Conservation (phyloP, 2,113 vertebrate species). For the Oncorhynchus mykiss region DNA sequence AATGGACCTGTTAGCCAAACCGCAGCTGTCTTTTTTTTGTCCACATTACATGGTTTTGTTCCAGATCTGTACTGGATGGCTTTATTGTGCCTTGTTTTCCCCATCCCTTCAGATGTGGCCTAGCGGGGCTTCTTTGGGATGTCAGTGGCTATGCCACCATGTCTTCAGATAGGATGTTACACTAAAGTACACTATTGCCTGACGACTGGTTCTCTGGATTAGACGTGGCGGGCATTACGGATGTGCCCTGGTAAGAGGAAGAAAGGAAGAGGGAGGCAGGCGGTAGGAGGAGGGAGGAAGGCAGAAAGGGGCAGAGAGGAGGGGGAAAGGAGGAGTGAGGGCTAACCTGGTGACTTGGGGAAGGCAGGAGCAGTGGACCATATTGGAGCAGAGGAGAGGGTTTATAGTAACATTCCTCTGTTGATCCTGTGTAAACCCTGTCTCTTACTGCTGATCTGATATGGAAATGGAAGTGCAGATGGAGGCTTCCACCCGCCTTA, state of each 20-base stretch:
- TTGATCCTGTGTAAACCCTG: constrained; percentile 64
- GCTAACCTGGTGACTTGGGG: constrained; percentile 31
- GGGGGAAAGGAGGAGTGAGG: not conserved
- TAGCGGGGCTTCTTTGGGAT: constrained; percentile 40
- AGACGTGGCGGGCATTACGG: not conserved
- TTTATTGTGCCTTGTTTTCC: constrained; percentile 35
- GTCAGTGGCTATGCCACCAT: constrained; percentile 36
- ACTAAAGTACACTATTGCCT: constrained; percentile 32
- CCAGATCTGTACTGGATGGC: constrained; percentile 38
- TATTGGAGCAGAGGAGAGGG: not conserved
- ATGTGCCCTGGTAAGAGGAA: not conserved
- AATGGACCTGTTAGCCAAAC: constrained; percentile 46
- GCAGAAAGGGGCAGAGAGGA: not conserved
- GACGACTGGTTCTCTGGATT: constrained; percentile 3
- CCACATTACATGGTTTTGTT: constrained; percentile 47
- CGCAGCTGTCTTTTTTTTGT: constrained; percentile 50
- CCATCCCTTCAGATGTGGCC: constrained; percentile 45
- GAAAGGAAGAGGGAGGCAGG: not conserved
- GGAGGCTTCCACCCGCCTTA: constrained; percentile 64
- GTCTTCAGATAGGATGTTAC: constrained; percentile 27
- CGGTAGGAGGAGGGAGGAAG: not conserved
- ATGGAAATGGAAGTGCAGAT: constrained; percentile 65
- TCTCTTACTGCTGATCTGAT: constrained; percentile 64
- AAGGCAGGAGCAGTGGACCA: constrained; percentile 23
- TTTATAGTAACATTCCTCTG: constrained; percentile 55